Percentiles rank a stretch among this genome's conserved stretches.
These are phyloP conservation scores for Bilobella aurantiaca DNA, from an alignment of 1,140 invertebrate genomes.

Conservation along the genomic window DNA sequence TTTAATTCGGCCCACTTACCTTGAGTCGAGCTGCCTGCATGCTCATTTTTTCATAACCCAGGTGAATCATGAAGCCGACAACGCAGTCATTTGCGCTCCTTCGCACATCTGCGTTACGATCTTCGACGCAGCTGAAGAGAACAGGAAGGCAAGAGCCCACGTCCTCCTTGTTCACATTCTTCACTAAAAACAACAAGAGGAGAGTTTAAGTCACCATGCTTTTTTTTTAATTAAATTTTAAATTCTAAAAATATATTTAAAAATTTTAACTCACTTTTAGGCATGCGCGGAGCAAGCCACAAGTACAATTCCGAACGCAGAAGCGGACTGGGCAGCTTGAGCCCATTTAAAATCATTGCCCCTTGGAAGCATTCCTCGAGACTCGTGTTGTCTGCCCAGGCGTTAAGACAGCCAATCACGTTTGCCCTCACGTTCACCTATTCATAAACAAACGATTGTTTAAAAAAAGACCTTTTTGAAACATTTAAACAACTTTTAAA, in stretches of 20 bases:
- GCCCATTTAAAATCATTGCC: constrained; percentile 76
- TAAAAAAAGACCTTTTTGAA: no score
- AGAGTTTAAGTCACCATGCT: neutral
- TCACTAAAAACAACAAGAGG: constrained; percentile 45
- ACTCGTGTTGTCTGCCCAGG: constrained; percentile 68
- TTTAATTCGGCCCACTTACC: no score
- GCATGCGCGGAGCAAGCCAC: constrained; percentile 73
- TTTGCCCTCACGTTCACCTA: constrained; percentile 52
- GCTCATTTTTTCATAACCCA: constrained; percentile 71
- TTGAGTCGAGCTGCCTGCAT: constrained; percentile 71
- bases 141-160: constrained; percentile 62
- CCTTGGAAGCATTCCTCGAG: constrained; percentile 73
- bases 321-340: constrained; percentile 71
- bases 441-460: no score
- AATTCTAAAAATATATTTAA: no score
- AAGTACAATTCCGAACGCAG: constrained; percentile 67
- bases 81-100: constrained; percentile 81
- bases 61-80: constrained; percentile 83
- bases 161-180: constrained; percentile 69
- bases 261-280: constrained; percentile 47
- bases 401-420: constrained; percentile 67
- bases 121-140: constrained; percentile 75
- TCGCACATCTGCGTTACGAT: constrained; percentile 79
- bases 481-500: no score
- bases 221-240: neutral